Evolutionary conservation across 1,140 invertebrate species (phyloP), one percentile per base, ranked within the genome.

Genomic region (Dreissena rostriformis): DNA sequence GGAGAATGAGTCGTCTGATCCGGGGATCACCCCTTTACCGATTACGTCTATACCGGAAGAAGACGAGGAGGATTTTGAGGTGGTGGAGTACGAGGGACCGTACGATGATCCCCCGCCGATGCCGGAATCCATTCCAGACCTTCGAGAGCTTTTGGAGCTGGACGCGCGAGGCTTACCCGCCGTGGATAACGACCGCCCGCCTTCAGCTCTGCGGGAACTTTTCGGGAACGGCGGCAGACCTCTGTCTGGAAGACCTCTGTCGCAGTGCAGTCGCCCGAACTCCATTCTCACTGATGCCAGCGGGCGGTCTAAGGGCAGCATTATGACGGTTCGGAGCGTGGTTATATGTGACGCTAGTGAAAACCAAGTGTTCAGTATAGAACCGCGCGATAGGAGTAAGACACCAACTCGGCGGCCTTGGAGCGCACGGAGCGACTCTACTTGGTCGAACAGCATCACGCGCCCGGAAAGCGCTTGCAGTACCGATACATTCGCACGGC

Each of bases 391-490:
- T 22, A 49, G n/a, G 51, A 70, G 39, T 19, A 26, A 5, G 29
- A 8, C 24, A 49, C 72, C 52, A 61, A 14, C 65, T 24, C 71
- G 61, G 63, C 72, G 73, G 1, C 81, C 66, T 26, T 61, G 74
- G 51, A 83, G 74, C 39, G 81, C 73, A 0, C 28, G 57, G 17
- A 83, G 81, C 75, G 74, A 83, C 28, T 83, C 81, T 28, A 83
- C 73, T 19, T 83, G 81, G 81, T 76, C 73, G 14, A 83, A 83
- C 52, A 77, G 81, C 39, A 83, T 83, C 19, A 83, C 74, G 19
- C 73, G 81, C 19, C 81, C 81, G 22, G 81, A 55, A 24, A 83
- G 81, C 63, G 72, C 73, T 49, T 57, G 66, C 29, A 83, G 81
- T 70, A 70, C 76, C 29, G 71, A 76, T 26, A 71, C 63, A 14